Base-by-base conservation (phyloP, 2,113 vertebrate genomes). In the Paramisgurnus dabryanus region DNA sequence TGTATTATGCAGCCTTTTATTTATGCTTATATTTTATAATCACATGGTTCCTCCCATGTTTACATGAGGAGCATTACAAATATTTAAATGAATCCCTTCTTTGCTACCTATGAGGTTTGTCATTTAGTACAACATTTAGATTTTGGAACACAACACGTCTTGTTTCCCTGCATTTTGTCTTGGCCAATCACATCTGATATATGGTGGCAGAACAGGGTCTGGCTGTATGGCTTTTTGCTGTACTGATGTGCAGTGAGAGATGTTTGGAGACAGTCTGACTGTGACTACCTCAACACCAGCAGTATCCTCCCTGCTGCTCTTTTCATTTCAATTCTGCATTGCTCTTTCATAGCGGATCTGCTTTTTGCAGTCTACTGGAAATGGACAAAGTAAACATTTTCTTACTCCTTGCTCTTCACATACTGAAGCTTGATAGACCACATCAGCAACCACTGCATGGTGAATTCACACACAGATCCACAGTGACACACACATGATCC, bases 301-400 rank as follows among this genome's bases (percentile, higher is more conserved):
- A 3, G 6, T 47, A 66, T 77, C 17, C 6, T 41, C 58, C 13
- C 57, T 75, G 58, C 72, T 64, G 18, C 43, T 75, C 57, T 64
- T 75, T 49, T 75, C 17, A 1, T 18, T 58, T 73, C 10, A 5
- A 57, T 71, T 57, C 69, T 22, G 22, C 22, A 13, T 13, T 7
- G 40, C 53, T 53, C 34, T 4, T 55, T 60, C 43, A 5, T 18
- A 58, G 66, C 27, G 39, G 64, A 64, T 61, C 67, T 78, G 63
- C 50, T 78, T 67, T 69, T 49, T 70, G 8, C 4, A 41, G 27
- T 72, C 58, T 78, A 65, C 65, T 67, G 76, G 65, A 49, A 78
- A 67, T 45, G 43, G 43, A 5, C 40, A 1, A 45, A 58, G 41
- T 41, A 27, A 53, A 34, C 39, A 34, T 34, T 34, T 22, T 34